Base-by-base conservation (phyloP, 2,888 invertebrate species). In the Beris morrisii region DNA sequence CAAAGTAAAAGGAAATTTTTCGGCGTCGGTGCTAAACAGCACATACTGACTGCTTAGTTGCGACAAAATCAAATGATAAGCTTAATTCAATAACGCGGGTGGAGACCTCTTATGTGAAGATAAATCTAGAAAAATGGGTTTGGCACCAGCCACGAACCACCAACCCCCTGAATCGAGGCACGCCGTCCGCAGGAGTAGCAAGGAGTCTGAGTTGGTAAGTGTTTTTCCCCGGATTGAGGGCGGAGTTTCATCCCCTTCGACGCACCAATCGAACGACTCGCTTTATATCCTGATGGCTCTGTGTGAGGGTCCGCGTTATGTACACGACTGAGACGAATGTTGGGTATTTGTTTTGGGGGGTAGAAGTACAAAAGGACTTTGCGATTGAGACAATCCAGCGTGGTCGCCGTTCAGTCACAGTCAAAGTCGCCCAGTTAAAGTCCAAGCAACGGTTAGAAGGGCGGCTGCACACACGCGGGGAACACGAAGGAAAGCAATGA, bases 41-140 rank as follows among this genome's bases (percentile, higher is more conserved):
- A 65, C 68, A 68, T 15, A 52, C 70, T 69, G 70, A 68, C 69
- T 69, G 70, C 66, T 70, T 70, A 68, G 70, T 70, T 66, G 70
- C 68, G 69, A 69, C 70, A 69, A 71, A 71, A 70, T 70, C 70
- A 71, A 71, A 71, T 71, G 71, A 71, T 71, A 69, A 71, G 69
- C 70, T 68, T 71, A 71, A 71, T 71, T 71, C 71, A 71, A 71
- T 71, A 71, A 71, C 68, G 70, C 65, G 59, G 65, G 67, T 67
- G 67, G 67, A 68, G 70, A 70, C 69, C 70, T 70, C 68, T 68
- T 68, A 66, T 66, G 59, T 66, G 66, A 53, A 56, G 58, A 66
- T 66, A 68, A 66, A 68, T 68, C 58, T 68, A 57, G 1, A 52
- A 44, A 45, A 65, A 31, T 53, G 52, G 53, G 53, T 52, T 13